phyloP scores from a whole-genome alignment of 2,888 invertebrate genomes.

The Conops quadrifasciatus region DNA sequence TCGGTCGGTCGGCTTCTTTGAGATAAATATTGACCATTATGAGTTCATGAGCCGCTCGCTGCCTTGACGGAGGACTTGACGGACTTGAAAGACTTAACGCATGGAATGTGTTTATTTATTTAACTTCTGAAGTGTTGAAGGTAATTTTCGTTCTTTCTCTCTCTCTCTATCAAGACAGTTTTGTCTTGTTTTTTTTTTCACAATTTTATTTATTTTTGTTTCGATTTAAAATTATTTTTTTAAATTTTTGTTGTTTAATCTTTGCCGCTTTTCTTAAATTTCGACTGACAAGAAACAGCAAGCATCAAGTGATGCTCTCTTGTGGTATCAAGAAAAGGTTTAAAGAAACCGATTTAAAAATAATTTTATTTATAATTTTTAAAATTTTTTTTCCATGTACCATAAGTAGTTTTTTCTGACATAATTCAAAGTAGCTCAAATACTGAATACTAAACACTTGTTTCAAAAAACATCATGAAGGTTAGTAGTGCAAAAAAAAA shows the following conservation, averaged over 20 bases:
- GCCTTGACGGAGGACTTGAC: background rate
- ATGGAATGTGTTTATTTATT: background rate
- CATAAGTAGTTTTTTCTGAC: too few relatives aligned
- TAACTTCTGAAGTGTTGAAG: conserved; percentile 26
- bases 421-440: too few relatives aligned
- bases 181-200: background rate
- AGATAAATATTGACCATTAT: conserved; percentile 22
- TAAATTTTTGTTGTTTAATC: conserved; percentile 1
- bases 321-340: too few relatives aligned
- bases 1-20: conserved; percentile 11
- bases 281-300: background rate
- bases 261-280: conserved; percentile 9
- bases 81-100: too few relatives aligned
- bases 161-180: too few relatives aligned
- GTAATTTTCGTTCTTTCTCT: too few relatives aligned
- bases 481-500: background rate
- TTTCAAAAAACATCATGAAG: too few relatives aligned
- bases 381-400: too few relatives aligned
- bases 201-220: conserved; percentile 2
- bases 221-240: background rate
- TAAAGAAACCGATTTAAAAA: too few relatives aligned
- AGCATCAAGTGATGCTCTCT: too few relatives aligned
- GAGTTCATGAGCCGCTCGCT: background rate
- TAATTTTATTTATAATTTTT: too few relatives aligned
- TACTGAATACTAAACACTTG: too few relatives aligned